Evolutionary conservation across 2,113 vertebrate genomes (phyloP).

Genomic region (Caretta caretta): DNA sequence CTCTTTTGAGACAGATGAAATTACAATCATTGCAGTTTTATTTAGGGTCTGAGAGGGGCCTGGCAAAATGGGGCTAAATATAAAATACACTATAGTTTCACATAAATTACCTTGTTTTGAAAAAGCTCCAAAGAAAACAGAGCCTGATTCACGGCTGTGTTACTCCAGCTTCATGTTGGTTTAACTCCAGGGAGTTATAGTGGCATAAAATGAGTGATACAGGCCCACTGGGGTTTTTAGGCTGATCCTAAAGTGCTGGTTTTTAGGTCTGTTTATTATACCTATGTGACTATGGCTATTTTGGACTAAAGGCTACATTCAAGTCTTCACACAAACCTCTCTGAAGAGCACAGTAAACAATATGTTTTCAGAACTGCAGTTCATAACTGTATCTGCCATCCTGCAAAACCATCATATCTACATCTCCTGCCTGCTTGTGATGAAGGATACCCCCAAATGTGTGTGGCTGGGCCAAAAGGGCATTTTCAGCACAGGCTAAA

Average conservation of each 20-base stretch:
- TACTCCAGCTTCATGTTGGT: not conserved
- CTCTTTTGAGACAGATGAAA: conserved; percentile 24
- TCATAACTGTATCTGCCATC: not conserved
- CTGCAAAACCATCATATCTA: not conserved
- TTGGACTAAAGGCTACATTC: not conserved
- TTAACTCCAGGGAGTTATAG: conserved; percentile 7
- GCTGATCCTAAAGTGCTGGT: conserved; percentile 8
- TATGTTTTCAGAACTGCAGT: not conserved
- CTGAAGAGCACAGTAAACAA: not conserved
- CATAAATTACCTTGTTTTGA: conserved; percentile 45
- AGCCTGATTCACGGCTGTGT: not conserved
- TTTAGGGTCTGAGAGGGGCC: conserved; percentile 57
- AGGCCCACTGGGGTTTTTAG: not conserved
- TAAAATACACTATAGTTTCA: conserved; percentile 43
- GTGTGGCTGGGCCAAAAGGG: not conserved
- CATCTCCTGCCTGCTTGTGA: not conserved
- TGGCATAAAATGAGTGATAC: not conserved
- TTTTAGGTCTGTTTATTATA: conserved; percentile 14
- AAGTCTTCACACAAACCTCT: not conserved
- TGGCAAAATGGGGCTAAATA: conserved; percentile 14
- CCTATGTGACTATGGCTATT: not conserved
- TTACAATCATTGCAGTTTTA: conserved; percentile 48
- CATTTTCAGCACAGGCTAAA: not conserved
- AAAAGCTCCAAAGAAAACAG: conserved; percentile 10
- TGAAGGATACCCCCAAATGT: not conserved